Evolutionary conservation across 92 coral and sea anemone genomes (phyloP).

Genomic region (Palythoa heliodiscus): DNA sequence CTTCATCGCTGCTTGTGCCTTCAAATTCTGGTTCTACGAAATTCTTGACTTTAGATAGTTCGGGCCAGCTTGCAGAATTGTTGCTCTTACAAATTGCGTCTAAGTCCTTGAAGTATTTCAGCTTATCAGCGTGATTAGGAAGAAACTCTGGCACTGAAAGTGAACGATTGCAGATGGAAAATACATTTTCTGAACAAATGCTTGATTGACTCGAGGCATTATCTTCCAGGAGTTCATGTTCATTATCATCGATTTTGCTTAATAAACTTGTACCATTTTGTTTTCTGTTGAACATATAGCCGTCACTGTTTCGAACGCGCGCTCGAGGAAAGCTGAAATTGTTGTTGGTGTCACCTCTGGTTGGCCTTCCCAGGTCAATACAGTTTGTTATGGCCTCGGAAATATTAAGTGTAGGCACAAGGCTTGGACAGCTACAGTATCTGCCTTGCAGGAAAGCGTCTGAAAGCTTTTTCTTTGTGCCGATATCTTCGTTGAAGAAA

Average conservation of each 20-base stretch:
- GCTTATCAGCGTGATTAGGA: neutral
- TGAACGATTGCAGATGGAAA: slow-evolving; percentile 2
- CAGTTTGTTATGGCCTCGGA: slow-evolving; percentile 40
- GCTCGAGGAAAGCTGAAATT: neutral
- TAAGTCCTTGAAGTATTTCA: slow-evolving; percentile 7
- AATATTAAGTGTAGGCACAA: slow-evolving; percentile 25
- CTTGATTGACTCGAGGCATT: slow-evolving; percentile 24
- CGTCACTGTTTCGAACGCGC: neutral
- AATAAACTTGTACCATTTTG: neutral
- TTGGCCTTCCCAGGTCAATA: slow-evolving; percentile 27
- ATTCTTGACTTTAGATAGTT: slow-evolving; percentile 13
- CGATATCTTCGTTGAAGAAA: slow-evolving; percentile 16
- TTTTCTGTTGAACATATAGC: neutral
- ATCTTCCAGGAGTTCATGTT: slow-evolving; percentile 19
- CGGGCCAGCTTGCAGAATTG: slow-evolving; percentile 36
- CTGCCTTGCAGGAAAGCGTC: slow-evolving; percentile 42
- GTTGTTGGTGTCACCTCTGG: slow-evolving; percentile 17
- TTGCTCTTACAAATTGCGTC: neutral
- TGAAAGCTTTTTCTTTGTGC: slow-evolving; percentile 12
- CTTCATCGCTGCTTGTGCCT: slow-evolving; percentile 30
- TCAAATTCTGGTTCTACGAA: neutral
- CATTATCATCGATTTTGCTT: slow-evolving; percentile 37
- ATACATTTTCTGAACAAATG: slow-evolving; percentile 5
- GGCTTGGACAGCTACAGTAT: slow-evolving; percentile 41
- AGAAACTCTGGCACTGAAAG: slow-evolving; percentile 15